Evolutionary conservation across 2,888 invertebrate genomes (phyloP).

Genomic region (Ichneumoninae sp.): DNA sequence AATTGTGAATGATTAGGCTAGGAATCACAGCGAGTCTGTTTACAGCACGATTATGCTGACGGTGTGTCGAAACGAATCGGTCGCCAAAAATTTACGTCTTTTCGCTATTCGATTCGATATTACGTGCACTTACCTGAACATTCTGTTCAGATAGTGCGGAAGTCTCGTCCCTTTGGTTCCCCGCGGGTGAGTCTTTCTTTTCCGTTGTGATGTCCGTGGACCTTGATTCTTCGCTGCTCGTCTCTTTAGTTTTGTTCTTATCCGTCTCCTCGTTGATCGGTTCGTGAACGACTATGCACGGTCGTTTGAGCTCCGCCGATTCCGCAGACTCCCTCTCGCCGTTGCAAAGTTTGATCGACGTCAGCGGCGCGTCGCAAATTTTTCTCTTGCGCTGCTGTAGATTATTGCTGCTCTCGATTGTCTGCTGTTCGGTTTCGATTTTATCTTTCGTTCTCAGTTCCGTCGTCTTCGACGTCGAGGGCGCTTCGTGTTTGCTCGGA

Average conservation of each 20-base stretch:
- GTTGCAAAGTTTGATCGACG: constrained; percentile 18
- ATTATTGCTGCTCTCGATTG: constrained; percentile 53
- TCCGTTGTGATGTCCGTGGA: constrained; percentile 4
- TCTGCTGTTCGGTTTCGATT: constrained; percentile 29
- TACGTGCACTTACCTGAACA: constrained; percentile 34
- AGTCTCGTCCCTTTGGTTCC: constrained; percentile 34
- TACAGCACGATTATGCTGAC: constrained; percentile 34
- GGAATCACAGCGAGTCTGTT: constrained; percentile 61
- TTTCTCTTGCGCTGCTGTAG: constrained; percentile 39
- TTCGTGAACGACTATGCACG: constrained; percentile 3
- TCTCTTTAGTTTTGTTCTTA: neutral
- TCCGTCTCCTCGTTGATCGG: constrained; percentile 15
- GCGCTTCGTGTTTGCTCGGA: constrained; percentile 25
- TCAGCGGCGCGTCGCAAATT: constrained; percentile 14
- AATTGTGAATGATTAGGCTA: constrained; percentile 61
- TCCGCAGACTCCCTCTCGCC: constrained; percentile 13
- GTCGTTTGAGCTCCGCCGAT: neutral
- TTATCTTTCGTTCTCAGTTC: neutral
- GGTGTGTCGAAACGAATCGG: constrained; percentile 15
- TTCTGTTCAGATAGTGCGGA: constrained; percentile 18
- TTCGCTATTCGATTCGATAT: constrained; percentile 34
- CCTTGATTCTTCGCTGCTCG: neutral
- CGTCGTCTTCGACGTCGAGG: constrained; percentile 12
- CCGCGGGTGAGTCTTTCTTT: constrained; percentile 41
- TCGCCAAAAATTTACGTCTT: constrained; percentile 57